Evolutionary conservation across 2,797 vertebrate genomes (phyloP).

Genomic region (Hybognathus amarus): DNA sequence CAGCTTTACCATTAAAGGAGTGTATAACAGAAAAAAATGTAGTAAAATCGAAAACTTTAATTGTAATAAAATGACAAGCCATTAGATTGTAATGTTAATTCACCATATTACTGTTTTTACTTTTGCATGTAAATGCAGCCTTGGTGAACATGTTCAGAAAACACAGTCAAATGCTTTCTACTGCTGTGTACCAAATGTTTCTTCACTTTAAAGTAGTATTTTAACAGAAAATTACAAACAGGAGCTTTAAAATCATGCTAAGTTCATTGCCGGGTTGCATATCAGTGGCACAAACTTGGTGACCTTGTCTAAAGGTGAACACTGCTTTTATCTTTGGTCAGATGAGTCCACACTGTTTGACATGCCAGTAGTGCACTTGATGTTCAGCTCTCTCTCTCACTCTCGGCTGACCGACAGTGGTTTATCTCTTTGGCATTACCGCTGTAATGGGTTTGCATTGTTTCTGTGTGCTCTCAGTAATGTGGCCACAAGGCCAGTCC

Average conservation of each 20-base stretch:
- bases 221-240: not conserved
- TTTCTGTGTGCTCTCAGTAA: not conserved
- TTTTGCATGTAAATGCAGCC: no score
- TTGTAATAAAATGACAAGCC: no score
- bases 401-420: not conserved
- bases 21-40: no score
- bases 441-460: constrained; percentile 13
- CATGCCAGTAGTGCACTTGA: not conserved
- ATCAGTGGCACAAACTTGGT: not conserved
- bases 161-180: not conserved
- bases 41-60: no score
- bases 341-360: not conserved
- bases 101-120: no score
- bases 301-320: not conserved
- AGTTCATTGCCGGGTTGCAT: not conserved
- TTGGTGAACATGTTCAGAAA: no score
- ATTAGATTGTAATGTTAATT: no score
- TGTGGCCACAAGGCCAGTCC: not conserved
- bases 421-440: constrained; percentile 7
- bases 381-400: not conserved
- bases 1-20: no score
- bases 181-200: not conserved
- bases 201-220: not conserved
- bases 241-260: not conserved
- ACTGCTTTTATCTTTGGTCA: not conserved